Conservation (phyloP, 2,113 vertebrate species). For the Notothenia rossii region DNA sequence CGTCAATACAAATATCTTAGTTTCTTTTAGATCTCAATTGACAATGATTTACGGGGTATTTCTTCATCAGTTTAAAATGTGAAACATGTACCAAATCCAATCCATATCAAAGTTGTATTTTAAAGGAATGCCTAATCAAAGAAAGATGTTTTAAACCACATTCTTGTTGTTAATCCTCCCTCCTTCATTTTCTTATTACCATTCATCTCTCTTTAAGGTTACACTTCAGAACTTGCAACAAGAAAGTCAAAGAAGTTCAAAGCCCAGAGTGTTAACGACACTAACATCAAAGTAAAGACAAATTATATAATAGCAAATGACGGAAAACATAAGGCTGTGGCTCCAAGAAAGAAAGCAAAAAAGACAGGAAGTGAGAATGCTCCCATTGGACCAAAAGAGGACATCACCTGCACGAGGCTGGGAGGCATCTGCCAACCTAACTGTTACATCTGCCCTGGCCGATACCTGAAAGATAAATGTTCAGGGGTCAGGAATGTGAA, state of each 20-base stretch:
- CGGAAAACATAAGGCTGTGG: background rate
- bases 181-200: background rate
- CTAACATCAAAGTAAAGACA: slow-evolving; percentile 29
- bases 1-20: background rate
- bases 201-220: slow-evolving; percentile 39
- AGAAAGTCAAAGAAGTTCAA: slow-evolving; percentile 15
- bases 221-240: slow-evolving; percentile 40
- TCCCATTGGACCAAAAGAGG: slow-evolving; percentile 6
- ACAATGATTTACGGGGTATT: background rate
- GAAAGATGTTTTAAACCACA: background rate
- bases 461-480: slow-evolving; percentile 69
- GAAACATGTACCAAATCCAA: too few relatives aligned
- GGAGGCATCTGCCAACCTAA: slow-evolving; percentile 69
- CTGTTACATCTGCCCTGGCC: slow-evolving; percentile 65
- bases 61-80: background rate
- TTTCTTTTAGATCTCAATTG: too few relatives aligned
- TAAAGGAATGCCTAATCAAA: too few relatives aligned
- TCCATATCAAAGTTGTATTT: too few relatives aligned
- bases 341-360: slow-evolving; percentile 29
- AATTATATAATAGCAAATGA: slow-evolving; percentile 32
- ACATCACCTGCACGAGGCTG: slow-evolving; percentile 52
- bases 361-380: slow-evolving; percentile 21
- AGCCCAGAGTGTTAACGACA: slow-evolving; percentile 10
- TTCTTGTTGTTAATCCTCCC: slow-evolving; percentile 10
- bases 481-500: slow-evolving; percentile 8